Evolutionary conservation across 1,140 invertebrate genomes (phyloP).

Genomic region (Drosophila ironensis): DNA sequence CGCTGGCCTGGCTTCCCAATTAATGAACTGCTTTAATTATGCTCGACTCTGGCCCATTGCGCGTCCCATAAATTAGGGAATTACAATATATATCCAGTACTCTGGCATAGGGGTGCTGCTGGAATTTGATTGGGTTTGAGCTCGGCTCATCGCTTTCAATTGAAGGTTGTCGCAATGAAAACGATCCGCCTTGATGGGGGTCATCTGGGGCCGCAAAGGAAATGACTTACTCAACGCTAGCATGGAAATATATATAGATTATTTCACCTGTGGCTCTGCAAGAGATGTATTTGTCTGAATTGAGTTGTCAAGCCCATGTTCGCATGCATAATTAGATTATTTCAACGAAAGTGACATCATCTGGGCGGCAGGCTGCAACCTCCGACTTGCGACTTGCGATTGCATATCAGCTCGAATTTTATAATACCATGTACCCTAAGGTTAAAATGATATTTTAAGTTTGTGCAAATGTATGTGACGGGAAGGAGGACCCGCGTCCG

Average conservation of each 20-base stretch:
- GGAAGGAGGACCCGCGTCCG: too few relatives aligned
- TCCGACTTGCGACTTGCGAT: constrained; percentile 6
- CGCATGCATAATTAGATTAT: neutral
- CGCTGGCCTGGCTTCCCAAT: constrained; percentile 4
- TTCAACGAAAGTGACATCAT: neutral
- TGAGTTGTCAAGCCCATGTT: too few relatives aligned
- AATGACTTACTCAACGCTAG: too few relatives aligned
- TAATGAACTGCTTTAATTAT: constrained; percentile 51
- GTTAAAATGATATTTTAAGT: too few relatives aligned
- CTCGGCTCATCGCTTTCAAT: constrained; percentile 36
- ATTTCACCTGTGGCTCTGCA: too few relatives aligned
- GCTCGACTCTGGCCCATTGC: constrained; percentile 14
- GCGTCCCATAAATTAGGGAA: constrained; percentile 29
- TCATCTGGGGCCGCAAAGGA: too few relatives aligned
- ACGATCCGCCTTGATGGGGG: constrained; percentile 30
- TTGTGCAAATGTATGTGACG: too few relatives aligned
- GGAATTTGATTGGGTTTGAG: neutral
- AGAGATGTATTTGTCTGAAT: neutral
- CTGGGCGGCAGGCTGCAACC: constrained; percentile 2
- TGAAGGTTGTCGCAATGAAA: constrained; percentile 25
- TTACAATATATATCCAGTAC: too few relatives aligned
- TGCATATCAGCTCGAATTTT: constrained; percentile 5
- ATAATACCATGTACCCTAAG: too few relatives aligned
- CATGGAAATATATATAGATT: too few relatives aligned
- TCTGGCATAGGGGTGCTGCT: neutral